Evolutionary conservation across 2,888 invertebrate species (phyloP).

Genomic region (Hoplodrina ambigua): DNA sequence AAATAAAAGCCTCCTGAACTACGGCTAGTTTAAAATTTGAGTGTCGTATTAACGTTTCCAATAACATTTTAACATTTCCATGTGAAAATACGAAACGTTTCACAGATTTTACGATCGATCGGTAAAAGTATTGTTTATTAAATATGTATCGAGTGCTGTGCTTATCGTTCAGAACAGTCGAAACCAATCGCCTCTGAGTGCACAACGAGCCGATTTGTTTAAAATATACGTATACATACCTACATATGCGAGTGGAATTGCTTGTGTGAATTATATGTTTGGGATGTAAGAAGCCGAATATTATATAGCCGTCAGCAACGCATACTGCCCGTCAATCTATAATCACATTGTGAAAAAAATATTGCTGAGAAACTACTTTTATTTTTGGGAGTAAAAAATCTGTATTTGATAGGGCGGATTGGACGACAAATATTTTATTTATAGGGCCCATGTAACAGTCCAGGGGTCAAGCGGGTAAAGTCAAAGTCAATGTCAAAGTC

Average conservation of each 20-base stretch:
- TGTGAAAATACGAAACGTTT: conserved; percentile 26
- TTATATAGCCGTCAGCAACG: too few species aligned
- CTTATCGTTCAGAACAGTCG: conserved; percentile 38
- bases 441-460: too few species aligned
- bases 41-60: not conserved
- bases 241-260: not conserved
- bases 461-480: too few species aligned
- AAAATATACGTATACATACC: not conserved
- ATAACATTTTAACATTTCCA: not conserved
- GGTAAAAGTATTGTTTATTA: conserved; percentile 34
- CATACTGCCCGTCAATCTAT: too few species aligned
- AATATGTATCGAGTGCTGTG: conserved; percentile 16
- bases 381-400: too few species aligned
- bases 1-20: not conserved
- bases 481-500: too few species aligned
- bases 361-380: too few species aligned
- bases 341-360: too few species aligned
- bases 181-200: conserved; percentile 2
- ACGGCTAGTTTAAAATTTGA: not conserved
- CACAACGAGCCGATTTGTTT: conserved; percentile 3
- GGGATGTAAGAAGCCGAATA: too few species aligned
- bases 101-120: conserved; percentile 10
- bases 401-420: too few species aligned
- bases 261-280: too few species aligned
- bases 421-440: too few species aligned